Evolutionary conservation across 2,113 vertebrate species (phyloP).

Genomic region (Poecile atricapillus): DNA sequence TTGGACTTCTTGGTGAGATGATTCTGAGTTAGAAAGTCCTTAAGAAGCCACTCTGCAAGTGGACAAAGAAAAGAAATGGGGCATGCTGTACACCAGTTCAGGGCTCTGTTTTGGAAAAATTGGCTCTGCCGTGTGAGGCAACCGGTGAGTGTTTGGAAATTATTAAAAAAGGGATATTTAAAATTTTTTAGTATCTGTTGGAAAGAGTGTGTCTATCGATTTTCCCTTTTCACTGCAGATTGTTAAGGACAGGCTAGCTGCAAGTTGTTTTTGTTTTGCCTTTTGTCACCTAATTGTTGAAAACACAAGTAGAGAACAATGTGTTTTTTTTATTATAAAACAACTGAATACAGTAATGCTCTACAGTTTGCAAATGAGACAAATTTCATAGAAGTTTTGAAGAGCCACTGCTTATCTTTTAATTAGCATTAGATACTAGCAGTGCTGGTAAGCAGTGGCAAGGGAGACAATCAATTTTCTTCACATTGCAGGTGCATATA

Average conservation of each 20-base stretch:
- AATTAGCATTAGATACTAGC: neutral
- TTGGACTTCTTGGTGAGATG: neutral
- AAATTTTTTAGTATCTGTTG: neutral
- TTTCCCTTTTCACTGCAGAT: neutral
- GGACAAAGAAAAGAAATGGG: conserved; percentile 40
- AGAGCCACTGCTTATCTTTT: neutral
- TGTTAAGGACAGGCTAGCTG: neutral
- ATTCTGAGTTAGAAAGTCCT: neutral
- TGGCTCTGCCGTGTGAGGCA: conserved; percentile 73
- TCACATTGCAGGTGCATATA: neutral
- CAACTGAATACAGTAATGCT: neutral
- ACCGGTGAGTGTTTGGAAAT: conserved; percentile 63
- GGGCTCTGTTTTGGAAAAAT: conserved; percentile 76
- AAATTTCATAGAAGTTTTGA: neutral
- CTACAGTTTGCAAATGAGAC: neutral
- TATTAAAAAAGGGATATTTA: neutral
- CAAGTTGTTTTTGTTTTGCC: neutral
- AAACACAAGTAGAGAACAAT: neutral
- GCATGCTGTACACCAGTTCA: conserved; percentile 37
- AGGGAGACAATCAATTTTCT: neutral
- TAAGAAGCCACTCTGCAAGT: neutral
- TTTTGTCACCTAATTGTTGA: neutral
- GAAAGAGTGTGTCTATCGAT: fast-evolving
- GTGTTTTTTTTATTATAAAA: neutral
- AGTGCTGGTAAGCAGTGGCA: neutral